These are phyloP conservation scores for Philaenus spumarius DNA, from an alignment of 1,140 invertebrate species.

Conservation along the genomic window DNA sequence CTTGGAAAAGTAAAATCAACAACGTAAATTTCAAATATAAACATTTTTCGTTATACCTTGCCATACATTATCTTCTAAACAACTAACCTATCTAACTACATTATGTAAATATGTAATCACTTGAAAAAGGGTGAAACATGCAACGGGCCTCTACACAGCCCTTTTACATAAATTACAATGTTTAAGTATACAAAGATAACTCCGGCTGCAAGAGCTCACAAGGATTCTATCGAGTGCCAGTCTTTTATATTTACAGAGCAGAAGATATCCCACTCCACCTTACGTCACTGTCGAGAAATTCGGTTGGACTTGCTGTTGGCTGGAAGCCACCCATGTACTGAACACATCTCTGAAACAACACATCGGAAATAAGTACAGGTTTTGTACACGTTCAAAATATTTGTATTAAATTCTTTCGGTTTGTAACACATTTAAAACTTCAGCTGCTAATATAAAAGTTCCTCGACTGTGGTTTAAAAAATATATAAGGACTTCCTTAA, in stretches of 20 bases:
- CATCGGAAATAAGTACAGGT: slow-evolving; percentile 25
- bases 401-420: no score
- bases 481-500: no score
- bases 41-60: slow-evolving; percentile 16
- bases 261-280: background rate
- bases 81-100: slow-evolving; percentile 26
- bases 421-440: no score
- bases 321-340: slow-evolving; percentile 79
- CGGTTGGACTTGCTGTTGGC: slow-evolving; percentile 49
- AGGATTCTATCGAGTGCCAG: background rate
- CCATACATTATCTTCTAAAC: slow-evolving; percentile 19
- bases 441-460: no score
- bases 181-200: slow-evolving; percentile 6
- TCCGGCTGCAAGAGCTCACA: background rate
- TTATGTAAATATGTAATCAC: slow-evolving; percentile 21
- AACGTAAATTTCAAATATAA: slow-evolving; percentile 22
- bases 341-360: slow-evolving; percentile 73
- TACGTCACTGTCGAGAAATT: slow-evolving; percentile 21
- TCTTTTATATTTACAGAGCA: background rate
- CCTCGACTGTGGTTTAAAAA: no score
- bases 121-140: slow-evolving; percentile 21
- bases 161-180: slow-evolving; percentile 3
- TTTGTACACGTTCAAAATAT: no score
- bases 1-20: slow-evolving; percentile 20
- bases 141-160: slow-evolving; percentile 9